phyloP scores from a whole-genome alignment of 2,888 invertebrate genomes.

The Melieria omissa region DNA sequence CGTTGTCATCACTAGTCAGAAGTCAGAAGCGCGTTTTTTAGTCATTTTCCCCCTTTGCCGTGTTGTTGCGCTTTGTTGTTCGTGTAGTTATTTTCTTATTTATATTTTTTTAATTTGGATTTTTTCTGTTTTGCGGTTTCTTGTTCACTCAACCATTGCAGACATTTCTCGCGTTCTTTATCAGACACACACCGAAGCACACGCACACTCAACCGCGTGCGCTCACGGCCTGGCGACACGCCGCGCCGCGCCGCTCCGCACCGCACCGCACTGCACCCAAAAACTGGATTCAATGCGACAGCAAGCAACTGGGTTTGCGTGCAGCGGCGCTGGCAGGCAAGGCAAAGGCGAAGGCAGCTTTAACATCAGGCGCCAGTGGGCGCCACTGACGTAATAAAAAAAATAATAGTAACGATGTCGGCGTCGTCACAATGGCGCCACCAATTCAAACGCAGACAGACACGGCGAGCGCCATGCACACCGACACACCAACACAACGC shows the following conservation, averaged over 20 bases:
- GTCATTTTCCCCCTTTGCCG: background rate
- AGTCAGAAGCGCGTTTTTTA: background rate
- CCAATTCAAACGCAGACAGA: conserved; percentile 47
- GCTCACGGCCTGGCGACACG: background rate
- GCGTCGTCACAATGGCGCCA: conserved; percentile 66
- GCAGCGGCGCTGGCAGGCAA: conserved; percentile 43
- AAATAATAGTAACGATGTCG: conserved; percentile 63
- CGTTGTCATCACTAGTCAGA: conserved; percentile 1
- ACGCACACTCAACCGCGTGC: background rate
- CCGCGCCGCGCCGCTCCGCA: too few species aligned
- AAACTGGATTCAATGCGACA: background rate
- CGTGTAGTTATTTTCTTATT: conserved; percentile 1
- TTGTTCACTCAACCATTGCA: conserved; percentile 43
- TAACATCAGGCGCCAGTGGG: conserved; percentile 63
- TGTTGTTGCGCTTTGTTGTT: conserved; percentile 10
- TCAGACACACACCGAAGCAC: conserved; percentile 41
- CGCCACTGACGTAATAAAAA: conserved; percentile 67
- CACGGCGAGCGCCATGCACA: conserved; percentile 22
- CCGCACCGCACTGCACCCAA: background rate
- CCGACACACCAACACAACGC: conserved; percentile 7
- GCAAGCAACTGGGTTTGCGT: conserved; percentile 42
- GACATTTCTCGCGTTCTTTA: conserved; percentile 56
- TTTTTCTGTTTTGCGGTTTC: conserved; percentile 37
- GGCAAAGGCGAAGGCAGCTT: conserved; percentile 44
- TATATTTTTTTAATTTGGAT: conserved; percentile 21